Base-by-base conservation (phyloP, 2,797 vertebrate genomes). In the Chromis chromis region DNA sequence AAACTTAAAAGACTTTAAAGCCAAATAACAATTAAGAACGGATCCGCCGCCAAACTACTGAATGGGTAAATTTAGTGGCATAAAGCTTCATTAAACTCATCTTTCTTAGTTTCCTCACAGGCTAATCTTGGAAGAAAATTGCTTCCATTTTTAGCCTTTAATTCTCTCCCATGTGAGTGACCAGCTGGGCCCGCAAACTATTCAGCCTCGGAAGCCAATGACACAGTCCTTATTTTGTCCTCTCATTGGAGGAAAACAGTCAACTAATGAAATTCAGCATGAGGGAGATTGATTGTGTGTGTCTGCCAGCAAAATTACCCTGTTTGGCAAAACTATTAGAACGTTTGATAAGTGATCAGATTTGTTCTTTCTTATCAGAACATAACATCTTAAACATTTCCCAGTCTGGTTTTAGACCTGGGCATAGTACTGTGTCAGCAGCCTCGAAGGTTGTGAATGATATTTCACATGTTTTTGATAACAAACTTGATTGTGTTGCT, bases 101-200 rank as follows among this genome's bases (percentile, higher is more conserved):
- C 60, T 88, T 81, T 80, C 76, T 81, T 67, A 78, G 81, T 90
- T 88, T 88, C 82, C 81, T 84, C 70, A 31, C 67, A 52, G 83
- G 79, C 85, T 92, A 88, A 88, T 94, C 89, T 92, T 81, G 63
- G 81, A 87, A 89, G 85, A 79, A 93, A 93, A 93, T 91, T 85
- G 83, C 84, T 90, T 92, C 89, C 82, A 89, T 92, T 92, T 94
- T 92, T 92, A 93, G 89, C 79, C 82, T 81, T 85, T 94, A 91
- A 93, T 92, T 87, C 83, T 77, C 65, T 90, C 89, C 82, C 89
- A 68, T 52, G 79, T 84, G 88, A 90, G 72, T 86, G 84, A 87
- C 89, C 87, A 90, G 87, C 90, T 91, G 89, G 78, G 83, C 83
- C 79, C 39, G 22, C 66, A 63, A 82, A 88, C 71, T 25, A 61